A percentile compares a stretch with the other conserved stretches of the same genome.
Conservation (phyloP, 2,113 vertebrate species). For the Narcine bancroftii region DNA sequence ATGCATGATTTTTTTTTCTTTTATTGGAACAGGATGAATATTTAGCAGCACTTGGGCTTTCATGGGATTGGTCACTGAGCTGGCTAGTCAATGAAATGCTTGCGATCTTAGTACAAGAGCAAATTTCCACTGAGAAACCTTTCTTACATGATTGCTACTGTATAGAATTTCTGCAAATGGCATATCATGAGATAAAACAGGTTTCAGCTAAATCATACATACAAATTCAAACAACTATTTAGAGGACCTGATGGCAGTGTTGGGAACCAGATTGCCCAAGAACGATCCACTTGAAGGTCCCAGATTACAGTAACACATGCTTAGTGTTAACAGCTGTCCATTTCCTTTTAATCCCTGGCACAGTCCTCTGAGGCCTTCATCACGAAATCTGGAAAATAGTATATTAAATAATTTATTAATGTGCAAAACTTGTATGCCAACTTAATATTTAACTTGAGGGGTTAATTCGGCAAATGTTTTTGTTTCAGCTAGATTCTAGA, state of each 20-base stretch:
- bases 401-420: not conserved
- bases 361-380: constrained; percentile 47
- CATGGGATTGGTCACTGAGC: not conserved
- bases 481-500: not conserved
- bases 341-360: constrained; percentile 47
- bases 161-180: too few species aligned
- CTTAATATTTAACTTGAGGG: too few species aligned
- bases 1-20: not conserved
- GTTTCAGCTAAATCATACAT: too few species aligned
- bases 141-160: too few species aligned
- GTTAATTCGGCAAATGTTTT: not conserved
- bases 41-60: not conserved
- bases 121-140: too few species aligned
- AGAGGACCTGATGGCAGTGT: constrained; percentile 48
- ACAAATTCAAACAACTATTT: not conserved
- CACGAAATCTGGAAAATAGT: constrained; percentile 46
- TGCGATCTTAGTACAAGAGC: too few species aligned
- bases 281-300: constrained; percentile 42
- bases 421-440: not conserved
- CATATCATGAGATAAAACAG: too few species aligned
- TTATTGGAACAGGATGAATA: not conserved
- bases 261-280: constrained; percentile 43
- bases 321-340: constrained; percentile 45
- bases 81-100: not conserved
- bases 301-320: constrained; percentile 53